These are phyloP conservation scores for Miichthys miiuy DNA, from an alignment of 2,797 vertebrate species.

Conservation along the genomic window DNA sequence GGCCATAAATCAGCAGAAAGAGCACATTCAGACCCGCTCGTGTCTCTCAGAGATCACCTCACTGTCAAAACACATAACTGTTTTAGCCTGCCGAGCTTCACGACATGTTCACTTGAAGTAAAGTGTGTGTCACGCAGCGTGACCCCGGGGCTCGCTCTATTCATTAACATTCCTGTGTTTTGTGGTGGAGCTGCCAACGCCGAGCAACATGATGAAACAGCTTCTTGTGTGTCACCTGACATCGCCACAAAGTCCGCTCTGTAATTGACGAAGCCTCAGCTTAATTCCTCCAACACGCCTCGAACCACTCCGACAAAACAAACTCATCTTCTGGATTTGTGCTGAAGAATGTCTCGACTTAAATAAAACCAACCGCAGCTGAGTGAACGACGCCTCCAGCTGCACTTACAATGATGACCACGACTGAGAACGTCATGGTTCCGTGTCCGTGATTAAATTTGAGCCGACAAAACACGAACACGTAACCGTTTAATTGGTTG, in stretches of 20 bases:
- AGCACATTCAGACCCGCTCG: slow-evolving; percentile 14
- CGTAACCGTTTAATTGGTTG: no score
- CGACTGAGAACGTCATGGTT: no score
- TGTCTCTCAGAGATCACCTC: slow-evolving; percentile 16
- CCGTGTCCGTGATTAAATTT: no score
- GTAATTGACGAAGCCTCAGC: not conserved
- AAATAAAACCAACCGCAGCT: no score
- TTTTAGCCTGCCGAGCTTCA: not conserved
- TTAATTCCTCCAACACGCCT: not conserved
- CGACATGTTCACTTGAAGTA: not conserved
- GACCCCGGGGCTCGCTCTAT: not conserved
- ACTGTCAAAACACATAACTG: slow-evolving; percentile 33
- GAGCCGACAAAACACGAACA: no score
- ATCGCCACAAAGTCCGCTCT: slow-evolving; percentile 16
- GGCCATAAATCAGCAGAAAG: slow-evolving; percentile 34
- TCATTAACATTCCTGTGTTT: slow-evolving; percentile 74
- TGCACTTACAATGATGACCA: not conserved
- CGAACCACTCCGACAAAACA: not conserved
- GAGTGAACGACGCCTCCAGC: not conserved
- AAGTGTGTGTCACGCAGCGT: slow-evolving; percentile 11
- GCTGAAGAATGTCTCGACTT: not conserved
- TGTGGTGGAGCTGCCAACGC: slow-evolving; percentile 32
- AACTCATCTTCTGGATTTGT: not conserved
- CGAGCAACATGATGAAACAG: slow-evolving; percentile 60
- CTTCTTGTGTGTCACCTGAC: slow-evolving; percentile 57